Conservation (phyloP, 1,140 invertebrate genomes). For the Tribolium castaneum region DNA sequence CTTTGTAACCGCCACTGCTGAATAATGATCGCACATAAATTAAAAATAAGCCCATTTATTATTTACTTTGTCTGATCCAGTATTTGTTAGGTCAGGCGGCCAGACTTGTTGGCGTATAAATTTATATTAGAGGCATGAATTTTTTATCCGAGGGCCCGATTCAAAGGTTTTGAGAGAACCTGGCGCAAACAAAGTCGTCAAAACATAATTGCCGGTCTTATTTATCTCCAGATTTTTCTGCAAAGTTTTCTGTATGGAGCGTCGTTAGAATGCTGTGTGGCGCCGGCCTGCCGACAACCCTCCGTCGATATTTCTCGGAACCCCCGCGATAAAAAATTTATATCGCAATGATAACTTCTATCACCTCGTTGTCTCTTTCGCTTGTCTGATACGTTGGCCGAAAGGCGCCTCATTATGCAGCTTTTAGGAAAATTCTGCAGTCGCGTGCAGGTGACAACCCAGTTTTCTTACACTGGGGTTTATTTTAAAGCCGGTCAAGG, state of each 20-base stretch:
- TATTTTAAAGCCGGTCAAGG: constrained; percentile 2
- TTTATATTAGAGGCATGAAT: constrained; percentile 3
- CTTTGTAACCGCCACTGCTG: background rate
- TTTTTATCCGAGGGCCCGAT: background rate
- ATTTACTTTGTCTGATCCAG: background rate
- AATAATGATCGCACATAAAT: background rate
- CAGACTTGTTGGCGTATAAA: background rate
- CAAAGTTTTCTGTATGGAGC: constrained; percentile 8
- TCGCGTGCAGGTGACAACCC: background rate
- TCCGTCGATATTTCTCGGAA: constrained; percentile 4
- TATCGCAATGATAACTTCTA: constrained; percentile 27
- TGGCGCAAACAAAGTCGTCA: constrained; percentile 21
- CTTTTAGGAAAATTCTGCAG: background rate
- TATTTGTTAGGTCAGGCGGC: background rate
- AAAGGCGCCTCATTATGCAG: background rate
- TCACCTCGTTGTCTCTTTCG: constrained; percentile 8
- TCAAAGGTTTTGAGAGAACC: background rate
- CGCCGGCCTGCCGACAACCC: constrained; percentile 20
- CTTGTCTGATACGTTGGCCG: too few relatives aligned
- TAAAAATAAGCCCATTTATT: background rate
- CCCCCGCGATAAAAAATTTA: constrained; percentile 19
- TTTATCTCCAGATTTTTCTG: constrained; percentile 2
- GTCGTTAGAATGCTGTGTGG: constrained; percentile 9
- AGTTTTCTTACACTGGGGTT: background rate
- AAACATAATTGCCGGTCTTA: constrained; percentile 26